phyloP scores from a whole-genome alignment of 2,113 vertebrate genomes.

The Chamaea fasciata region DNA sequence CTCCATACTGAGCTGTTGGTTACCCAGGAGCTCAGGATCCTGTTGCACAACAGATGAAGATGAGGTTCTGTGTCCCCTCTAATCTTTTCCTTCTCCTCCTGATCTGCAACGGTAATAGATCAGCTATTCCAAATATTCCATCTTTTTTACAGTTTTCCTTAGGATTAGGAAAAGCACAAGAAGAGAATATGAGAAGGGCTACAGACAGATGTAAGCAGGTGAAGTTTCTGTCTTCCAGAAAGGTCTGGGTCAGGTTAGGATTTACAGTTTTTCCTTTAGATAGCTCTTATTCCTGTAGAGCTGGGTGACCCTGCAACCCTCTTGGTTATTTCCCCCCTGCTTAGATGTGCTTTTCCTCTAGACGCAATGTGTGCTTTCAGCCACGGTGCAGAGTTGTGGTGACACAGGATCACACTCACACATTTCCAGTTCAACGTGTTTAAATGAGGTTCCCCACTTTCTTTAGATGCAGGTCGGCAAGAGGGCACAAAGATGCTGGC shows the following conservation, averaged over 20 bases:
- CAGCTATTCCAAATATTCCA: background rate
- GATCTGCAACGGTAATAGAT: background rate
- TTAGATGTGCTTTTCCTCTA: background rate
- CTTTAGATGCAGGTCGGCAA: background rate
- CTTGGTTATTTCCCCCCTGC: background rate
- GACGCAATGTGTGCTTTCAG: background rate
- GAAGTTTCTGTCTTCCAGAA: background rate
- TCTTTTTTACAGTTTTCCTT: background rate
- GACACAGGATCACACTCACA: background rate
- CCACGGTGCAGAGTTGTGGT: background rate
- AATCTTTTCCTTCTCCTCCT: background rate
- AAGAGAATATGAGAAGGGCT: background rate
- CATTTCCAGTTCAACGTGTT: background rate
- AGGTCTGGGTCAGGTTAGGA: background rate
- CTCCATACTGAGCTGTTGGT: background rate
- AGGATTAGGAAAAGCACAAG: background rate
- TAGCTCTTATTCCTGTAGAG: background rate
- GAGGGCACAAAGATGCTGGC: fast-evolving
- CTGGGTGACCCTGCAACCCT: background rate
- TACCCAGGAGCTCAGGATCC: background rate
- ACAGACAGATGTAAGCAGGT: background rate
- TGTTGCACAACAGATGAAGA: background rate
- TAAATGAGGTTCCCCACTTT: background rate
- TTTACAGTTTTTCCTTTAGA: background rate
- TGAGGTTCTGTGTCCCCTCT: fast-evolving